Percentiles rank a stretch among this genome's conserved stretches.
phyloP scores from a whole-genome alignment of 2,113 vertebrate species.

The Syngnathus floridae region DNA sequence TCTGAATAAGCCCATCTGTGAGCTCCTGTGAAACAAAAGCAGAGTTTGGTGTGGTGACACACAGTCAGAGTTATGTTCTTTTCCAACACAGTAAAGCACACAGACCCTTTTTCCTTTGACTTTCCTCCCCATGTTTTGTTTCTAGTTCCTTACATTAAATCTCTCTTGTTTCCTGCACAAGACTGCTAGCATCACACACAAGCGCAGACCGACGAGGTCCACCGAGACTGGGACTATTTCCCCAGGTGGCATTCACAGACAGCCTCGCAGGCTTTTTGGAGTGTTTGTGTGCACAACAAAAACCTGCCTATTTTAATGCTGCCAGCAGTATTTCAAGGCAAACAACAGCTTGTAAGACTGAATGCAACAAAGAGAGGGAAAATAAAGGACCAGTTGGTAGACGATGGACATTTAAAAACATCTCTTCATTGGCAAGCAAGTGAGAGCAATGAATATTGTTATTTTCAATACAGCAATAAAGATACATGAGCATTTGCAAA shows the following conservation, averaged over 20 bases:
- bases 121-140: background rate
- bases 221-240: conserved; percentile 46
- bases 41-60: conserved; percentile 35
- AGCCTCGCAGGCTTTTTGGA: conserved; percentile 26
- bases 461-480: no score
- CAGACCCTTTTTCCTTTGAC: conserved; percentile 7
- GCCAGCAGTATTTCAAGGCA: conserved; percentile 42
- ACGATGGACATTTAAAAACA: background rate
- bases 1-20: conserved; percentile 69
- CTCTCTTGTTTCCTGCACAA: background rate
- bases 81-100: conserved; percentile 15
- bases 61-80: conserved; percentile 28
- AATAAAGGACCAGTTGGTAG: conserved; percentile 3
- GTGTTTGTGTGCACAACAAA: conserved; percentile 34
- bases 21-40: conserved; percentile 53
- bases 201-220: conserved; percentile 34
- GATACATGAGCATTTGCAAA: background rate
- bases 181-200: conserved; percentile 9
- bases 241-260: conserved; percentile 38
- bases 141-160: background rate
- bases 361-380: conserved; percentile 8
- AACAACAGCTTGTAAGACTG: conserved; percentile 27
- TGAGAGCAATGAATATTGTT: background rate
- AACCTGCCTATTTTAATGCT: conserved; percentile 20
- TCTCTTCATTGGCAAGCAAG: background rate